These are phyloP conservation scores for Agrilus mali DNA, from an alignment of 2,888 invertebrate genomes.

Conservation along the genomic window DNA sequence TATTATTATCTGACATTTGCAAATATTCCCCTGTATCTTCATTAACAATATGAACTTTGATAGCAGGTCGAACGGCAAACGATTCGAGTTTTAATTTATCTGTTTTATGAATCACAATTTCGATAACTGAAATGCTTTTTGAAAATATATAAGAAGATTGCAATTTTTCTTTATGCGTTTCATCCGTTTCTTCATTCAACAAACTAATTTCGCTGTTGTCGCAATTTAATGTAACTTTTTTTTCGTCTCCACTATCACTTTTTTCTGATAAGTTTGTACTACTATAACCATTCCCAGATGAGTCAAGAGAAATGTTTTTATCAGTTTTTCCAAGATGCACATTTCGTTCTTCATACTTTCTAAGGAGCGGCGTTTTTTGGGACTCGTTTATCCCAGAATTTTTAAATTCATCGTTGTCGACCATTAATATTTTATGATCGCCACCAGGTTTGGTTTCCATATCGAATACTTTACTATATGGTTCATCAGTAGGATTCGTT, in stretches of 20 bases:
- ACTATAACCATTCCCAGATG: neutral
- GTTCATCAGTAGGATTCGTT: too few species aligned
- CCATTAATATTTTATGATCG: too few species aligned
- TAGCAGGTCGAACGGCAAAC: conserved; percentile 46
- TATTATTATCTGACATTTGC: conserved; percentile 33
- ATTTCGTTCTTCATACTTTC: too few species aligned
- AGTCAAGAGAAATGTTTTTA: neutral
- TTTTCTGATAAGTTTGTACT: neutral
- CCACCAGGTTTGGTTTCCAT: too few species aligned
- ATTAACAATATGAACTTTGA: conserved; percentile 48
- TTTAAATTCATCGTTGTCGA: too few species aligned
- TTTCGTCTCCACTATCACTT: neutral
- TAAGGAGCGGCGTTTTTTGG: too few species aligned
- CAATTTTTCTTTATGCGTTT: too few species aligned
- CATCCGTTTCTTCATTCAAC: neutral
- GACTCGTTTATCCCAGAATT: too few species aligned
- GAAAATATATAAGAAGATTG: too few species aligned
- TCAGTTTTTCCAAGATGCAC: too few species aligned
- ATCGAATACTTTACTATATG: too few species aligned
- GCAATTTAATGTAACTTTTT: conserved; percentile 1
- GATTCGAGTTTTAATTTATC: conserved; percentile 47
- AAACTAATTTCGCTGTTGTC: neutral
- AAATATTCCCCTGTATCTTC: conserved; percentile 41
- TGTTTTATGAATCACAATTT: conserved; percentile 42
- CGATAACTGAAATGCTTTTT: conserved; percentile 25